Percentiles rank a stretch among this genome's conserved stretches.
phyloP scores from a whole-genome alignment of 1,140 invertebrate species.

The Sycobia sp. region DNA sequence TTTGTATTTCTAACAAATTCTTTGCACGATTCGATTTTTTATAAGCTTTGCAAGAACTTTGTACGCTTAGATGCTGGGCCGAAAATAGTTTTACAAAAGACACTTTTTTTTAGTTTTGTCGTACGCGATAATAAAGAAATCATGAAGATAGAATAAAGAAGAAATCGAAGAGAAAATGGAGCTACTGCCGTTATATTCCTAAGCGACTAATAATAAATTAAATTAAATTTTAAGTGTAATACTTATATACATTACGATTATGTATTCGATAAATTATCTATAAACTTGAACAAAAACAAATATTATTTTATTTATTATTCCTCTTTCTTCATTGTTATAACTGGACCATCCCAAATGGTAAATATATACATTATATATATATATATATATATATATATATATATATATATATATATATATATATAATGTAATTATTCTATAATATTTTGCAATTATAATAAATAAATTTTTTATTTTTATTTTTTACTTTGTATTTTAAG shows the following conservation, averaged over 20 bases:
- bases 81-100: background rate
- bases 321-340: background rate
- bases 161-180: slow-evolving; percentile 31
- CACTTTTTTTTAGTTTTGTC: slow-evolving; percentile 8
- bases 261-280: slow-evolving; percentile 53
- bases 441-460: too few species aligned
- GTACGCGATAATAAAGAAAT: slow-evolving; percentile 14
- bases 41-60: background rate
- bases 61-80: slow-evolving; percentile 2
- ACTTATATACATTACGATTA: slow-evolving; percentile 44
- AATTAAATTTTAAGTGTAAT: slow-evolving; percentile 34
- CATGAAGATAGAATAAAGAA: slow-evolving; percentile 12
- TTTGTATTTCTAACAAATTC: slow-evolving; percentile 10
- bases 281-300: slow-evolving; percentile 38
- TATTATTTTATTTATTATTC: slow-evolving; percentile 10
- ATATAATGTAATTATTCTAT: too few species aligned
- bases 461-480: too few species aligned
- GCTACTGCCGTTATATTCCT: slow-evolving; percentile 48
- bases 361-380: too few species aligned
- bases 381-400: too few species aligned
- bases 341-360: too few species aligned
- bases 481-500: too few species aligned
- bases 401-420: too few species aligned
- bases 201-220: slow-evolving; percentile 39
- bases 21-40: background rate